These are phyloP conservation scores for Lithophane socia DNA, from an alignment of 2,888 invertebrate species.

Conservation along the genomic window DNA sequence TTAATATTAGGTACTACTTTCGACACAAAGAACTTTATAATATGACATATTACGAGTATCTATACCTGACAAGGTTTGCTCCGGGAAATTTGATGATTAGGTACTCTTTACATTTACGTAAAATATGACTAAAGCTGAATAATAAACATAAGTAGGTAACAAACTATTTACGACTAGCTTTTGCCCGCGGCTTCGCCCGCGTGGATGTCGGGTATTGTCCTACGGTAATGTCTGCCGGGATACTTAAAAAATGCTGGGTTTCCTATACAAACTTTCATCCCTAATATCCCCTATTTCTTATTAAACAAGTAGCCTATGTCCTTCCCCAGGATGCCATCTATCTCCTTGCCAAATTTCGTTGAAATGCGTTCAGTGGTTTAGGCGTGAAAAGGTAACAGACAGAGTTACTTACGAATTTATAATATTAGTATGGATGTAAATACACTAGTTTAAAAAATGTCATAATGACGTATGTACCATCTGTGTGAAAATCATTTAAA, in stretches of 20 bases:
- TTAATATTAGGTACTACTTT: constrained; percentile 55
- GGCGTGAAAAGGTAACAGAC: too few species aligned
- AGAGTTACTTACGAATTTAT: too few species aligned
- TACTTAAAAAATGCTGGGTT: too few species aligned
- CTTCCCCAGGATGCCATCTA: too few species aligned
- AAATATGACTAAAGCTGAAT: not conserved
- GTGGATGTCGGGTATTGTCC: too few species aligned
- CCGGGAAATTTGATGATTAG: constrained; percentile 1
- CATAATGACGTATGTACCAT: not conserved
- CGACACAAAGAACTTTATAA: constrained; percentile 34
- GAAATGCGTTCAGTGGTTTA: too few species aligned
- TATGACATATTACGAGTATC: constrained; percentile 3
- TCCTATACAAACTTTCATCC: too few species aligned
- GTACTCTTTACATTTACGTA: not conserved
- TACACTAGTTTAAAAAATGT: not conserved
- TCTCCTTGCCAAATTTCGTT: too few species aligned
- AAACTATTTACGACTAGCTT: not conserved
- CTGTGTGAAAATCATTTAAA: not conserved
- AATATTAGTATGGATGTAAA: not conserved
- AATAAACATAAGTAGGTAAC: not conserved
- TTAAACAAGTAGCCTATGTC: too few species aligned
- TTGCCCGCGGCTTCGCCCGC: too few species aligned
- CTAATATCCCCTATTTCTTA: too few species aligned
- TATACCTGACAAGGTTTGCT: not conserved
- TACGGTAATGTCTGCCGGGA: too few species aligned